A percentile compares a stretch with the other conserved stretches of the same genome.
These are phyloP conservation scores for Pomatorhinus ruficollis DNA, from an alignment of 2,113 vertebrate species.

Conservation along the genomic window DNA sequence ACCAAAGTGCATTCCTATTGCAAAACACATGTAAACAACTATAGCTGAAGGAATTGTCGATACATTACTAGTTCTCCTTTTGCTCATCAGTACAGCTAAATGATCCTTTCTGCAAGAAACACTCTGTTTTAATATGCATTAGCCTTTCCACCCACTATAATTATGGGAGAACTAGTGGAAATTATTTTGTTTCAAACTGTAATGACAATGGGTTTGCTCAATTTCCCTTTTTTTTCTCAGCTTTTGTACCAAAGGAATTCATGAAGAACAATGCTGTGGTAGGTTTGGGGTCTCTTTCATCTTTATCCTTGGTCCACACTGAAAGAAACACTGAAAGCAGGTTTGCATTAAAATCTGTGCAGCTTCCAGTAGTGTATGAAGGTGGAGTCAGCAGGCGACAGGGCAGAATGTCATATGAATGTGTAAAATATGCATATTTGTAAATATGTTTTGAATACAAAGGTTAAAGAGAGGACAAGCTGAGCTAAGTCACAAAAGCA, in stretches of 20 bases:
- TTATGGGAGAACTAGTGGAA: not conserved
- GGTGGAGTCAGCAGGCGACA: not conserved
- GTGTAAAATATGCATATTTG: constrained; percentile 50
- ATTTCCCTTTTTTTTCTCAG: not conserved
- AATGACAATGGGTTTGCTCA: not conserved
- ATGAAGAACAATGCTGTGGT: not conserved
- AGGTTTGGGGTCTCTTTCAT: not conserved
- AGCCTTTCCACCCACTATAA: not conserved
- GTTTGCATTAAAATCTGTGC: not conserved
- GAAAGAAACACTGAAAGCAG: not conserved
- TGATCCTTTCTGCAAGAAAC: not conserved
- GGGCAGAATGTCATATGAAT: not conserved
- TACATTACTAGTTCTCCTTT: not conserved
- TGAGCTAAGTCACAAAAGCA: constrained; percentile 24
- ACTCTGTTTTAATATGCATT: constrained; percentile 10
- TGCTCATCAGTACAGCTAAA: constrained; percentile 3
- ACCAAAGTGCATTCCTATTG: not conserved
- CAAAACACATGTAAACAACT: not conserved
- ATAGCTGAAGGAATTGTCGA: not conserved
- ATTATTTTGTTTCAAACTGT: constrained; percentile 16
- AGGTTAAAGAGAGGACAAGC: constrained; percentile 55
- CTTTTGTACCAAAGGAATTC: not conserved
- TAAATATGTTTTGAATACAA: constrained; percentile 49
- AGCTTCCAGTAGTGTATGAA: not conserved
- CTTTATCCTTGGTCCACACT: not conserved